Evolutionary conservation across 2,888 invertebrate species (phyloP), one percentile per base, ranked within the genome.

Genomic region (Acronicta alni): DNA sequence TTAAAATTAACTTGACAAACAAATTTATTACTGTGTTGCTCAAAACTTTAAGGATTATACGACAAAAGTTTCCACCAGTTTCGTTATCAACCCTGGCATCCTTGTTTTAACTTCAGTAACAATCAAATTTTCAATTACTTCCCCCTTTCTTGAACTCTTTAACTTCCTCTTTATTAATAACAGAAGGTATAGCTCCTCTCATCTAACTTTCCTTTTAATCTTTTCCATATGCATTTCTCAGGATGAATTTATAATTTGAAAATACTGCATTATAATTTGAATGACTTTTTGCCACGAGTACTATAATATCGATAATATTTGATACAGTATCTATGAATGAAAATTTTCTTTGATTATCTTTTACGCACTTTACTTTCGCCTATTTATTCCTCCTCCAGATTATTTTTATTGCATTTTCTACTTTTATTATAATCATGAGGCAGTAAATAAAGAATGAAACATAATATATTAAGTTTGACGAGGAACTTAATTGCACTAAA

Each of bases 281-380:
- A 90, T 90, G 86, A 85, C 74, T 73, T 77, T 30, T 79, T 75
- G 69, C 75, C 78, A 82, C 72, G 66, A 80, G 77, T 82, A 82
- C 79, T 78, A 79, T 75, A 78, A 76, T 79, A n/a, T n/a, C n/a
- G n/a, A n/a, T n/a, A n/a, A n/a, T n/a, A n/a, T n/a, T n/a, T n/a
- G 61, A 78, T 82, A 82, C 74, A 76, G 75, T 82, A n/a, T n/a
- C n/a, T n/a, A 81, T 85, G 87, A 87, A 90, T 91, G 87, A 72
- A 46, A 79, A 58, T 75, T 84, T 83, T 81, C 82, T 67, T 84
- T 80, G 51, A 66, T 66, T 66, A 68, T 61, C 78, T 67, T 85
- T 81, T 85, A 83, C 85, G 92, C 93, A 93, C 91, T 85, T 89
- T 89, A 88, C 83, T 89, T 91, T 90, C 82, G 87, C 87, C 87